These are phyloP conservation scores for Leptopterna dolabrata DNA, from an alignment of 2,888 invertebrate species.

Conservation along the genomic window DNA sequence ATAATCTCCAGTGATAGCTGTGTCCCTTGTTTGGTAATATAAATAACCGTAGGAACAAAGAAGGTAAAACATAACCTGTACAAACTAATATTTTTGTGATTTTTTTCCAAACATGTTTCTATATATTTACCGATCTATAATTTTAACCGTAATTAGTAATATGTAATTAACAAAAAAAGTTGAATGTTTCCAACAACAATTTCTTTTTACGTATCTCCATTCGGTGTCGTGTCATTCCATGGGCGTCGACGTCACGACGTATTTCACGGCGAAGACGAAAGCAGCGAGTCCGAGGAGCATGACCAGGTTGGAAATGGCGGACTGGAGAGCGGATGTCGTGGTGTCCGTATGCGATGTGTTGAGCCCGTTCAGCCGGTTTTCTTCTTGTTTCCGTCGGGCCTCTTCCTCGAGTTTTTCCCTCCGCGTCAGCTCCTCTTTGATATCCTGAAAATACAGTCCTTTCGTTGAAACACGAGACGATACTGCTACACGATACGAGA, in stretches of 20 bases:
- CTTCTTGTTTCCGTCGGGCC: conserved; percentile 64
- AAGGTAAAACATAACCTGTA: no score
- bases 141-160: background rate
- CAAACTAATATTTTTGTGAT: background rate
- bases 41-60: no score
- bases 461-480: no score
- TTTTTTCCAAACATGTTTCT: background rate
- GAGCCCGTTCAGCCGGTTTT: conserved; percentile 67
- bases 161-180: background rate
- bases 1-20: no score
- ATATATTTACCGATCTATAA: background rate
- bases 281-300: conserved; percentile 91
- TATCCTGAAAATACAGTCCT: conserved; percentile 65
- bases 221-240: conserved; percentile 23
- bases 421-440: conserved; percentile 69
- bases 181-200: background rate
- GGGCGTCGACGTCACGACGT: conserved; percentile 73
- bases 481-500: no score
- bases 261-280: conserved; percentile 93
- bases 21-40: no score
- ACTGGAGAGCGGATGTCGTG: conserved; percentile 76
- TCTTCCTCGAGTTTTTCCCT: conserved; percentile 66
- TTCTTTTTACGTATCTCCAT: background rate
- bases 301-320: conserved; percentile 86
- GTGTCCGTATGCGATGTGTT: conserved; percentile 54